Base-by-base conservation (phyloP, 2,113 vertebrate species). In the Rhynchopsitta pachyrhyncha region DNA sequence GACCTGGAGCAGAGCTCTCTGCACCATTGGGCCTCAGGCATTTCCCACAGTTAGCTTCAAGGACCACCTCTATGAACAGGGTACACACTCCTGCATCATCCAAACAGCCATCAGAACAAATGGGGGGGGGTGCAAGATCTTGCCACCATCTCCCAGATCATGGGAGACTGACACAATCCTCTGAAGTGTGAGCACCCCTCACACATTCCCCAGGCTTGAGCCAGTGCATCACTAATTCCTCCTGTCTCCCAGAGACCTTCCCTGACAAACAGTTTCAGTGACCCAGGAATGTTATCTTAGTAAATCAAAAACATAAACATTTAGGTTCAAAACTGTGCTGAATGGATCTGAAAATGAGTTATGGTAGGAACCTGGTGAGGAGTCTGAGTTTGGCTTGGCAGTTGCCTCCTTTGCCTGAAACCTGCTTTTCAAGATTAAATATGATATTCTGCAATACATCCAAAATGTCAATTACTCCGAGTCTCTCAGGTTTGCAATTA, bases 401-500 rank as follows among this genome's bases (percentile, higher is more conserved):
- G 85, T 93, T 95, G 50, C 96, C 84, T 95, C 82, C 89, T 93
- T 88, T 80, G 91, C 97, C 95, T 97, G 96, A 96, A 97, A 97
- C 96, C 96, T 97, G 96, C 97, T 97, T 97, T 95, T 97, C 96
- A 96, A 97, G 96, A 97, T 96, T 97, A 97, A 97, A 97, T 96
- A 94, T 59, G 94, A 97, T 97, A 91, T 93, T 78, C 89, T 88
- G 97, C 82, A 93, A 97, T 97, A 81, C 93, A 93, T 97, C 97
- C 97, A 97, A 97, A 94, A 97, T 41, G 97, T 97, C 97, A 97
- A 97, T 97, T 97, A 97, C 92, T 47, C 92, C 68, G 25, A 97
- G 94, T 95, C 97, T 97, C 97, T 95, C 96, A 97, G 97, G 96
- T 96, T 97, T 96, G 96, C 97, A 97, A 97, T 97, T 97, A 97